phyloP scores from a whole-genome alignment of 2,888 invertebrate species.

The Drosophila leonis region DNA sequence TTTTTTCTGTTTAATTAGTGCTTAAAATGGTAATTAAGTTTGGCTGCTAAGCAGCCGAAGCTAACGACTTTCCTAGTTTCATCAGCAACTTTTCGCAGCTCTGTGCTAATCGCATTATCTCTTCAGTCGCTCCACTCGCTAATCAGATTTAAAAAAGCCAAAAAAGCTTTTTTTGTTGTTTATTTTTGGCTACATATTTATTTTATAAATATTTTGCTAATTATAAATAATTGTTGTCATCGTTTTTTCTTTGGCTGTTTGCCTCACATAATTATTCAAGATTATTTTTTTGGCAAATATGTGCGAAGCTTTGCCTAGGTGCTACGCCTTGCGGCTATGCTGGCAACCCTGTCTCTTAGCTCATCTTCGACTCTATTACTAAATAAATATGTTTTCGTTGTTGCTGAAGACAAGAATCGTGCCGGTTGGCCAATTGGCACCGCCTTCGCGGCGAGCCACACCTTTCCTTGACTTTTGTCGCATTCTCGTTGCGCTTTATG shows the following conservation, averaged over 20 bases:
- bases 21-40: neutral
- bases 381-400: constrained; percentile 34
- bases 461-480: constrained; percentile 40
- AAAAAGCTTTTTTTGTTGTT: constrained; percentile 17
- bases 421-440: constrained; percentile 39
- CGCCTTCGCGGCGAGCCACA: constrained; percentile 34
- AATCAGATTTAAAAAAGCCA: constrained; percentile 55
- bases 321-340: neutral
- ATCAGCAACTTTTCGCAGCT: constrained; percentile 13
- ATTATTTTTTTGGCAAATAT: constrained; percentile 50
- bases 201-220: constrained; percentile 28
- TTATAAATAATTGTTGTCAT: constrained; percentile 55
- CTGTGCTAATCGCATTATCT: constrained; percentile 11
- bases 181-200: constrained; percentile 1
- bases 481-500: constrained; percentile 41
- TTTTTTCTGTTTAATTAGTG: neutral
- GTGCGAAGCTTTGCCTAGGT: constrained; percentile 3
- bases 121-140: constrained; percentile 10
- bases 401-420: constrained; percentile 23
- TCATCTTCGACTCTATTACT: constrained; percentile 29
- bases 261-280: constrained; percentile 60
- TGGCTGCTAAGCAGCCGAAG: neutral
- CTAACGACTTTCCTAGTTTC: constrained; percentile 12
- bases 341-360: constrained; percentile 40
- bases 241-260: constrained; percentile 11